phyloP scores from a whole-genome alignment of 2,797 vertebrate species.

The Buceros bicornis region DNA sequence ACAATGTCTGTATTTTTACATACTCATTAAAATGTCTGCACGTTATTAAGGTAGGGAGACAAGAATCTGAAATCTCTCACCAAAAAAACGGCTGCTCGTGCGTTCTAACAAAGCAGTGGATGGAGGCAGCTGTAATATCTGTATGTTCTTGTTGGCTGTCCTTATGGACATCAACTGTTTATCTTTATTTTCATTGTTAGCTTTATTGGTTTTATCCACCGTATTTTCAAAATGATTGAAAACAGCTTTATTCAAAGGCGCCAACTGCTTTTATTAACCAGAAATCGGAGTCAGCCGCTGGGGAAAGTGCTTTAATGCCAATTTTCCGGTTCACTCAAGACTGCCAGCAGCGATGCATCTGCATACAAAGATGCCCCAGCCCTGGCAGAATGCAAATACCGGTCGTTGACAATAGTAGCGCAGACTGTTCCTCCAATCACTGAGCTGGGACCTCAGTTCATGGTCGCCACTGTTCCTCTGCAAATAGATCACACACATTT shows the following conservation, averaged over 20 bases:
- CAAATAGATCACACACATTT: not conserved
- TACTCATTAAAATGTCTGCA: not conserved
- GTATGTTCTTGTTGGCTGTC: not conserved
- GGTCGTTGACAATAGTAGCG: accelerated
- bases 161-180: not conserved
- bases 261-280: not conserved
- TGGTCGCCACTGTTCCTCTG: not conserved
- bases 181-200: not conserved
- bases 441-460: not conserved
- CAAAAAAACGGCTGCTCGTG: not conserved
- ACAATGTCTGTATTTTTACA: not conserved
- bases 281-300: not conserved
- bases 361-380: not conserved
- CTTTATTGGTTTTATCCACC: not conserved
- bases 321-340: not conserved
- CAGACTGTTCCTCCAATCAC: not conserved
- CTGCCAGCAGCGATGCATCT: not conserved
- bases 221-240: not conserved
- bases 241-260: not conserved
- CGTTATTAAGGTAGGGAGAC: too few species aligned
- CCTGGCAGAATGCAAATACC: accelerated
- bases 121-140: not conserved
- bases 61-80: not conserved
- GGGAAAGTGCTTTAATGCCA: not conserved
- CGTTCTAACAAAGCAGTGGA: not conserved